Evolutionary conservation across 1,140 invertebrate genomes (phyloP).

Genomic region (Bombus confusus): DNA sequence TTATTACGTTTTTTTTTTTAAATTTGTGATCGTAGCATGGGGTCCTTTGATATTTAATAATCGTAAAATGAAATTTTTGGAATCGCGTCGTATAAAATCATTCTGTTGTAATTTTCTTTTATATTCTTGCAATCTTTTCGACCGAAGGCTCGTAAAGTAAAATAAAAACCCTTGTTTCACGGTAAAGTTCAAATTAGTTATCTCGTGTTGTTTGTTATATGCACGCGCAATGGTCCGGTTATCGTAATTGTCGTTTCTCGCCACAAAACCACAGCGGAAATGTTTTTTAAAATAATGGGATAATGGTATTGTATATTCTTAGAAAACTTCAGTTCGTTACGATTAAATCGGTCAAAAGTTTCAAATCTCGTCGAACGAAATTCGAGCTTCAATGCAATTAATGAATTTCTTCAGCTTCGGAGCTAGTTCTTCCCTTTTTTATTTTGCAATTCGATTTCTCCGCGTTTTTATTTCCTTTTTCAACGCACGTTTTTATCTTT

Average conservation of each 20-base stretch:
- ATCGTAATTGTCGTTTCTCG: not conserved
- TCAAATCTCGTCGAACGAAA: not conserved
- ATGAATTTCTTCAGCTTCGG: not conserved
- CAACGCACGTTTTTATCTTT: not conserved
- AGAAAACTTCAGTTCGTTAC: not conserved
- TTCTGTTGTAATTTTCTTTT: too few relatives aligned
- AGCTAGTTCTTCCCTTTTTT: not conserved
- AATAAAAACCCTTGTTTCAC: not conserved
- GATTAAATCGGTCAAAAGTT: not conserved
- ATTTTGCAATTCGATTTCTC: not conserved
- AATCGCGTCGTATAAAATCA: too few relatives aligned
- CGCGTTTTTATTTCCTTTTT: not conserved
- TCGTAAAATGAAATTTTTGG: too few relatives aligned
- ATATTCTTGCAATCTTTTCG: not conserved
- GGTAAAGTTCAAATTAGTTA: not conserved
- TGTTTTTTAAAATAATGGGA: not conserved
- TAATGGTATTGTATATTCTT: not conserved
- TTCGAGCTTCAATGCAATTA: not conserved
- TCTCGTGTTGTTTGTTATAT: not conserved
- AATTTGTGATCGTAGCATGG: not conserved
- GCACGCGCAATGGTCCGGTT: not conserved
- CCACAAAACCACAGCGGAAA: not conserved
- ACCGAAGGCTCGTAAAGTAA: not conserved
- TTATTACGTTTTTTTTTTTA: not conserved
- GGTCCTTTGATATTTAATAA: too few relatives aligned